Conservation (phyloP, 1,140 invertebrate species). For the Leptopilina clavipes region DNA sequence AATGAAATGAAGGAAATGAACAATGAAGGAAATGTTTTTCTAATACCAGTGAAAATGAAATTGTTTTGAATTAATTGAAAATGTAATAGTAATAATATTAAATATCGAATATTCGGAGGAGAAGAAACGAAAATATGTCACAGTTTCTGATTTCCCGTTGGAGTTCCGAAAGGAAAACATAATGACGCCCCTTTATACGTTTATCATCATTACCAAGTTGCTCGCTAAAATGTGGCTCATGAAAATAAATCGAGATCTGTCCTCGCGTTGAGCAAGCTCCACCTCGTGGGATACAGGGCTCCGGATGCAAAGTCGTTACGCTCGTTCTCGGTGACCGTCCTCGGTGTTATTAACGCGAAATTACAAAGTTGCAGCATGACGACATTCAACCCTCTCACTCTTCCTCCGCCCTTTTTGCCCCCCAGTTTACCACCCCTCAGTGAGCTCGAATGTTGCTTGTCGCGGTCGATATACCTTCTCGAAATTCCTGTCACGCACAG, state of each 20-base stretch:
- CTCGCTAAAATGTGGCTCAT: conserved; percentile 13
- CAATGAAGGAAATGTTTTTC: too few relatives aligned
- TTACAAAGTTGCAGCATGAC: conserved; percentile 31
- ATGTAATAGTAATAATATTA: not conserved
- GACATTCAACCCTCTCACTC: not conserved
- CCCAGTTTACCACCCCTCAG: not conserved
- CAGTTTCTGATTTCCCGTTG: conserved; percentile 2
- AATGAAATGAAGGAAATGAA: too few relatives aligned
- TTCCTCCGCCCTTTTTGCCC: not conserved
- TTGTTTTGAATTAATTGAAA: too few relatives aligned
- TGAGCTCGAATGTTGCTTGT: conserved; percentile 8
- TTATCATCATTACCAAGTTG: conserved; percentile 28
- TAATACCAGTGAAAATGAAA: too few relatives aligned
- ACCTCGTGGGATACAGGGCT: conserved; percentile 26
- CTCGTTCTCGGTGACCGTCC: conserved; percentile 22
- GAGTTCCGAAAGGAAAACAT: not conserved
- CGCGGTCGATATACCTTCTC: conserved; percentile 24
- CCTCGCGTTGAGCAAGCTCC: not conserved
- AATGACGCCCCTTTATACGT: not conserved
- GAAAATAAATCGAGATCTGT: conserved; percentile 29
- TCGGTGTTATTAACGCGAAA: conserved; percentile 31
- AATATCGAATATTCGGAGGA: conserved; percentile 1
- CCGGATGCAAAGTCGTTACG: not conserved
- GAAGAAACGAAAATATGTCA: not conserved
- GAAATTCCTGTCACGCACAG: conserved; percentile 34